These are phyloP conservation scores for Euplagia quadripunctaria DNA, from an alignment of 2,888 invertebrate genomes.

Conservation along the genomic window DNA sequence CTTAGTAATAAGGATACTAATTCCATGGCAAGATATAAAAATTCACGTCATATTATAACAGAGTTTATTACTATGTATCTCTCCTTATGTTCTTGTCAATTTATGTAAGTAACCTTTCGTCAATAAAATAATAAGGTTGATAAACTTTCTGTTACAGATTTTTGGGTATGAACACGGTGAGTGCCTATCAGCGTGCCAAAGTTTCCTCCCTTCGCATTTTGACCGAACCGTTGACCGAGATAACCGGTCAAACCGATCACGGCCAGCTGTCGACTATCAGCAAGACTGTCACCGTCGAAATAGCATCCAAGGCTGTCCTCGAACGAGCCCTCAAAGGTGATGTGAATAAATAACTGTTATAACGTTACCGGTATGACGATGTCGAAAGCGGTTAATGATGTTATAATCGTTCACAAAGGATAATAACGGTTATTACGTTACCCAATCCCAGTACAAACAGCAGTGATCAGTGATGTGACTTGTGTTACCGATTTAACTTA, in stretches of 20 bases:
- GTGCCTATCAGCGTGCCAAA: constrained; percentile 96
- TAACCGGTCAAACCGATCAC: constrained; percentile 54
- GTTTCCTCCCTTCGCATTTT: constrained; percentile 94
- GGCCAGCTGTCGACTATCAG: constrained; percentile 80
- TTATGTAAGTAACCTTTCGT: no score
- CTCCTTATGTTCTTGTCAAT: no score
- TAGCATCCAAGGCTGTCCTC: constrained; percentile 77
- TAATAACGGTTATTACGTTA: constrained; percentile 30
- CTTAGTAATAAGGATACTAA: no score
- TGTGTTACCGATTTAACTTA: constrained; percentile 43
- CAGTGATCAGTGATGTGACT: constrained; percentile 55
- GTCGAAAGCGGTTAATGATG: constrained; percentile 15
- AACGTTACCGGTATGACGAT: constrained; percentile 6
- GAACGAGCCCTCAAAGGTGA: constrained; percentile 80
- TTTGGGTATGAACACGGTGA: constrained; percentile 94
- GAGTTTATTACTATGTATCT: no score
- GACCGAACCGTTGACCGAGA: constrained; percentile 64
- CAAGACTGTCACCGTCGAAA: constrained; percentile 83
- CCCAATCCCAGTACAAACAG: constrained; percentile 47
- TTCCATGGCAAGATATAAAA: no score
- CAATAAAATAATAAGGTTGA: not conserved
- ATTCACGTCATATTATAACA: no score
- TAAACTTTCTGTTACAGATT: constrained; percentile 86
- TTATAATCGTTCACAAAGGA: constrained; percentile 18
- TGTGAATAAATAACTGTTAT: constrained; percentile 55